Evolutionary conservation across 2,797 vertebrate species (phyloP), one percentile per base, ranked within the genome.

Genomic region (Sebastes baramenuke): DNA sequence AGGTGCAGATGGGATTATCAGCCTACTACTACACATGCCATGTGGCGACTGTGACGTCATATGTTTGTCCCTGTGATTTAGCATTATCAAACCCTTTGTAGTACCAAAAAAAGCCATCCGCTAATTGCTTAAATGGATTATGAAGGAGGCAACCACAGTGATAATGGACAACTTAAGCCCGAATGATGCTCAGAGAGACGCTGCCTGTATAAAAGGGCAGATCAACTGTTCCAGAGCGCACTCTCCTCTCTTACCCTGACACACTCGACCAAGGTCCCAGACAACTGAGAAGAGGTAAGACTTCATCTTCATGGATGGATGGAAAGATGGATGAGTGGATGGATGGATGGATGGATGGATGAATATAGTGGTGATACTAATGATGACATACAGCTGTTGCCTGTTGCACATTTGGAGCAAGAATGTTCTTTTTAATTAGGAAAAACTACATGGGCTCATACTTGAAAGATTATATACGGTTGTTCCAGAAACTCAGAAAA

Each of bases 71-170:
- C 62, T 72, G 65, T 78, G 74, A 82, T 86, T 85, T 87, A 79
- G 18, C 91, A 92, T 93, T 94, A 94, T 92, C 92, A 92, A 92
- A 90, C 79, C 79, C 60, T 91, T 92, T 89, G 91, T 93, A 79
- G 75, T 79, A 52, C 77, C 65, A 81, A 94, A 95, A 91, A 90
- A 79, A 86, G 80, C 55, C 9, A 9, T 67, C 80, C 49, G 2
- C 83, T 95, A 91, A 95, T 94, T 93, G 77, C 77, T 88, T 95
- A 93, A 96, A 67, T 84, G 93, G 95, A 96, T 96, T 96, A 92
- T 3, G 22, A 62, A 77, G 72, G 54, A 88, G 89, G 86, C 74
- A 77, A 83, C 25, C 13, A 59, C 76, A 73, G 84, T 75, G 86
- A 88, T 89, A 89, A 80, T 82, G 81, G 80, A 81, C 69, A 18